phyloP scores from a whole-genome alignment of 2,113 vertebrate species.

The Hiodon alosoides region DNA sequence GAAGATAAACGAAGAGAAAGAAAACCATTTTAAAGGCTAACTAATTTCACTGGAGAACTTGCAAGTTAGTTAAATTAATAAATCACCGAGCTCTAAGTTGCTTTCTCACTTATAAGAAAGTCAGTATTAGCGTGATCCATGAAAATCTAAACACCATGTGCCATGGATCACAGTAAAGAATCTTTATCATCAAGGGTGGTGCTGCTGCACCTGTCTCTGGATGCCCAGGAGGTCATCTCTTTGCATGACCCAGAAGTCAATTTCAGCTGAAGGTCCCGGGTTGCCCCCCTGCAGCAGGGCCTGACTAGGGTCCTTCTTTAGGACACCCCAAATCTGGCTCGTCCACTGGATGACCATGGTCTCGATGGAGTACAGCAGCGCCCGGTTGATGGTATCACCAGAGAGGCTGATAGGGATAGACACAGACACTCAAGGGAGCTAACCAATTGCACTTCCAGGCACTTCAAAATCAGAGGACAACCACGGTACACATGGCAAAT shows the following conservation, averaged over 20 bases:
- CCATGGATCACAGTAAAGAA: no score
- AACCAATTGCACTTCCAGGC: no score
- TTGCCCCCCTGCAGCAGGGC: slow-evolving; percentile 52
- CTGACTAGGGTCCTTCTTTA: slow-evolving; percentile 58
- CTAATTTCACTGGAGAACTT: no score
- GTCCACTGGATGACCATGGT: slow-evolving; percentile 61
- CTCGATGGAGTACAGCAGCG: slow-evolving; percentile 62
- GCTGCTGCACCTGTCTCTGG: slow-evolving; percentile 56
- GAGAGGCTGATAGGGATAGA: slow-evolving; percentile 40
- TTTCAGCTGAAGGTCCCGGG: slow-evolving; percentile 57
- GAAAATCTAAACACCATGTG: no score
- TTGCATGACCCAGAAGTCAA: slow-evolving; percentile 63
- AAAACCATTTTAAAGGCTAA: background rate
- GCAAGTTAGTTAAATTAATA: no score
- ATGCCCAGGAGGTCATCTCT: slow-evolving; percentile 63
- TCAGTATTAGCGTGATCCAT: no score
- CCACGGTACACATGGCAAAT: background rate
- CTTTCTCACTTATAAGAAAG: no score
- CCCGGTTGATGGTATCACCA: slow-evolving; percentile 51
- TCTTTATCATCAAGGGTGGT: background rate
- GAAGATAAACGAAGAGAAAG: slow-evolving; percentile 7
- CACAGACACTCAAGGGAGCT: slow-evolving; percentile 1
- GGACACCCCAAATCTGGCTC: slow-evolving; percentile 52
- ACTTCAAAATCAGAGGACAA: background rate
- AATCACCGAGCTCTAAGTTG: no score